These are phyloP conservation scores for Actinia equina DNA, from an alignment of 64 coral and sea anemone genomes.

Conservation along the genomic window DNA sequence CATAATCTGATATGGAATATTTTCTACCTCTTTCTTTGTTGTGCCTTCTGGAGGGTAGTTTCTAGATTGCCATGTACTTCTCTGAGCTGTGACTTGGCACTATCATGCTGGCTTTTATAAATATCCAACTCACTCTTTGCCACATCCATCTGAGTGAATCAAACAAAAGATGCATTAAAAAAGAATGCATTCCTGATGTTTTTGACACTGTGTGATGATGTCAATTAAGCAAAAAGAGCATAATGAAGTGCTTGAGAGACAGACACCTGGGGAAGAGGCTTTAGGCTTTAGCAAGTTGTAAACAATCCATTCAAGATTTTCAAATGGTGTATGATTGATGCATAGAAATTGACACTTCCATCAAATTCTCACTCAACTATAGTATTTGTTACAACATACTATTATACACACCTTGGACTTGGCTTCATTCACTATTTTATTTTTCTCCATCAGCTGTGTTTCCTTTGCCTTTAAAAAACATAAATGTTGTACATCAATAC, in stretches of 20 bases:
- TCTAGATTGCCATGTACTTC: constrained; percentile 78
- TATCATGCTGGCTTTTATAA: constrained; percentile 85
- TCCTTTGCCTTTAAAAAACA: constrained; percentile 67
- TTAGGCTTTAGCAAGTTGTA: too few species aligned
- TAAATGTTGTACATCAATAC: too few species aligned
- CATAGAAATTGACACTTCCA: too few species aligned
- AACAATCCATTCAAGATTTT: too few species aligned
- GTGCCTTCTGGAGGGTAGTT: constrained; percentile 60
- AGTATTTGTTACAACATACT: too few species aligned
- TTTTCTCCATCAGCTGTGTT: constrained; percentile 79
- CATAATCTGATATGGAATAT: background rate
- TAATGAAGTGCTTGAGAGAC: too few species aligned
- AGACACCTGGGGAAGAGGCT: too few species aligned
- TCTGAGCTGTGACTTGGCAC: constrained; percentile 55
- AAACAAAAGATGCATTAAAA: background rate
- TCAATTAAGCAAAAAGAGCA: background rate
- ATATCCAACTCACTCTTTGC: constrained; percentile 95
- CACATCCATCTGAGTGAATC: constrained; percentile 75
- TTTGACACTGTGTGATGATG: background rate
- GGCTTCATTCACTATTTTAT: constrained; percentile 92
- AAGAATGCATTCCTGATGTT: background rate
- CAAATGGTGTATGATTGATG: too few species aligned
- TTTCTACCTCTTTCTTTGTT: constrained; percentile 44
- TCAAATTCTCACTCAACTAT: too few species aligned
- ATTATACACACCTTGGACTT: constrained; percentile 72